Evolutionary conservation across 2,113 vertebrate species (phyloP).

Genomic region (Chloroceryle aenea): DNA sequence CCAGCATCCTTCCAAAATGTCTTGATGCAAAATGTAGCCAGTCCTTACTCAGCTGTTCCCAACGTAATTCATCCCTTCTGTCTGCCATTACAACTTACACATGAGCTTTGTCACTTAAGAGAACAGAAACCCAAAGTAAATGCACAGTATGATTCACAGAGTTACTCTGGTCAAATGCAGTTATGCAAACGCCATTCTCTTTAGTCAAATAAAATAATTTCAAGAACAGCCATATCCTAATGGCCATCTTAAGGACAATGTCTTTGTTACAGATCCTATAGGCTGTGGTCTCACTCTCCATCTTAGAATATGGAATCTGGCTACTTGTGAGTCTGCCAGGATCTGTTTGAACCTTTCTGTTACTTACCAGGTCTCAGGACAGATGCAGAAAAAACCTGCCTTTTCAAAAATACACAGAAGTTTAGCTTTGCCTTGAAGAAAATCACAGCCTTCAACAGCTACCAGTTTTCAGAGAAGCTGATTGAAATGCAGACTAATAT

Average conservation of each 20-base stretch:
- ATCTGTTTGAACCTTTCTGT: neutral
- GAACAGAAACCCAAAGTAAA: neutral
- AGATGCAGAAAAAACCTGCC: neutral
- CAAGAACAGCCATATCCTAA: neutral
- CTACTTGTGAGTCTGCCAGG: neutral
- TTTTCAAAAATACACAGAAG: neutral
- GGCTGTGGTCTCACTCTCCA: neutral
- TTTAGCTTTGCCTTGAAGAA: neutral
- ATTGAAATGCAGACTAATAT: neutral
- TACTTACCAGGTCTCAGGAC: neutral
- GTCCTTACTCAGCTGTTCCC: neutral
- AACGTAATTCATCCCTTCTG: neutral
- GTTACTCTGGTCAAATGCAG: neutral
- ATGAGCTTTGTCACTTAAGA: neutral
- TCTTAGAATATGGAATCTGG: neutral
- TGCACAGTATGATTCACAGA: neutral
- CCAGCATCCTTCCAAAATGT: neutral
- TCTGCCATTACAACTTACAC: neutral
- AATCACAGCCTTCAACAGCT: neutral
- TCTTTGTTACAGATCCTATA: neutral
- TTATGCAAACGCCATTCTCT: neutral
- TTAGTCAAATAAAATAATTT: neutral
- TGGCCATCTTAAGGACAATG: neutral
- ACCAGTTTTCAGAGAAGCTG: neutral
- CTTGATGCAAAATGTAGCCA: neutral